Percentiles rank a stretch among this genome's conserved stretches.
phyloP scores from a whole-genome alignment of 2,888 invertebrate genomes.

The Metalampra italica region DNA sequence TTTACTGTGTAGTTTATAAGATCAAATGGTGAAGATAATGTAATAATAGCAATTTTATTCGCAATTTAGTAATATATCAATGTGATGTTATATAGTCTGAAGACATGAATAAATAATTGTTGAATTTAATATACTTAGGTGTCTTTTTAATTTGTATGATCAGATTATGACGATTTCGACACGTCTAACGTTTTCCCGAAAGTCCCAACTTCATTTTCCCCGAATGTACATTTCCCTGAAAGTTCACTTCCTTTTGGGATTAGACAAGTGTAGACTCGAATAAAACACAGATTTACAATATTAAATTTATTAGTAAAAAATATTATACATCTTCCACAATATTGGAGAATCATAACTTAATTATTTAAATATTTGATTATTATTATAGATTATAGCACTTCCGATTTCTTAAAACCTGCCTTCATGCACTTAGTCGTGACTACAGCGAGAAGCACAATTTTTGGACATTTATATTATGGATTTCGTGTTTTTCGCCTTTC shows the following conservation, averaged over 20 bases:
- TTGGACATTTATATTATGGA: conserved; percentile 27
- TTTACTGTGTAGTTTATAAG: too few species aligned
- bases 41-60: too few species aligned
- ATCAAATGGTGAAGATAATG: too few species aligned
- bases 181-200: too few species aligned
- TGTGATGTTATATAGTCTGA: conserved; percentile 15
- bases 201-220: too few species aligned
- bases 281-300: conserved; percentile 64
- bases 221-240: too few species aligned
- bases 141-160: too few species aligned
- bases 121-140: neutral
- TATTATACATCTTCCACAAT: conserved; percentile 79
- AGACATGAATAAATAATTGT: neutral
- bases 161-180: too few species aligned
- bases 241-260: too few species aligned
- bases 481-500: conserved; percentile 10
- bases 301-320: conserved; percentile 80
- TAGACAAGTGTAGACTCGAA: too few species aligned
- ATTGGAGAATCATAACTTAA: conserved; percentile 78
- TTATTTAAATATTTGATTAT: conserved; percentile 76
- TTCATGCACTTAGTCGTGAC: conserved; percentile 60
- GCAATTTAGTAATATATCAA: too few species aligned
- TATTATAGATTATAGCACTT: conserved; percentile 76
- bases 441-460: conserved; percentile 66
- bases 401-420: conserved; percentile 63